Evolutionary conservation across 2,113 vertebrate genomes (phyloP).

Genomic region (Trinectes maculatus): DNA sequence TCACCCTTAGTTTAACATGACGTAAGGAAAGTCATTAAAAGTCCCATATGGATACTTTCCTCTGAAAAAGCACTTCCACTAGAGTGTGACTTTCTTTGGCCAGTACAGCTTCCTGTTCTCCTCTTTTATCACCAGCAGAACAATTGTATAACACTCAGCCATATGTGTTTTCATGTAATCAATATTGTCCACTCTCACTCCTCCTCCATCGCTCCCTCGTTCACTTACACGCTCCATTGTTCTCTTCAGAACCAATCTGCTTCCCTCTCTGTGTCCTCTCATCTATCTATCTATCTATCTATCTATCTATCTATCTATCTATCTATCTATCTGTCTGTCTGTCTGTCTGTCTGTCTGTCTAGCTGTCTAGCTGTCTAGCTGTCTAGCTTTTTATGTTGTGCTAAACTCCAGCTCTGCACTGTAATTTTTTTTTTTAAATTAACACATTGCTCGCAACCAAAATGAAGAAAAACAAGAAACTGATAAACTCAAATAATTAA

Average conservation of each 20-base stretch:
- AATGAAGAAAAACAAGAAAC: too few species aligned
- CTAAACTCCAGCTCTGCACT: too few species aligned
- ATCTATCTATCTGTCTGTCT: too few species aligned
- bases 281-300: background rate
- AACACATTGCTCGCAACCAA: too few species aligned
- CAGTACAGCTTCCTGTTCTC: constrained; percentile 26
- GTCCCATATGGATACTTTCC: background rate
- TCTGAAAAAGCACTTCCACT: background rate
- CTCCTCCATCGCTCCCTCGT: constrained; percentile 14
- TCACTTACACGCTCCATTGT: background rate
- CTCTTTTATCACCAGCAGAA: constrained; percentile 15
- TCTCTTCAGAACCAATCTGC: constrained; percentile 24
- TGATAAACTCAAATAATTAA: too few species aligned
- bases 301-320: background rate
- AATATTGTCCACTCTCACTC: constrained; percentile 37
- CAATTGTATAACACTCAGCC: constrained; percentile 57
- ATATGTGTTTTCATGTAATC: constrained; percentile 53
- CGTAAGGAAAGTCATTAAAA: background rate
- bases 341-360: too few species aligned
- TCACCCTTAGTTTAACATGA: background rate
- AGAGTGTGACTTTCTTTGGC: constrained; percentile 11
- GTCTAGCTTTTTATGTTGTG: too few species aligned
- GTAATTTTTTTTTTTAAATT: too few species aligned
- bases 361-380: too few species aligned
- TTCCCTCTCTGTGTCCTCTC: constrained; percentile 26